Evolutionary conservation across 2,797 vertebrate species (phyloP), one percentile per base, ranked within the genome.

Genomic region (Pseudochaenichthys georgianus): DNA sequence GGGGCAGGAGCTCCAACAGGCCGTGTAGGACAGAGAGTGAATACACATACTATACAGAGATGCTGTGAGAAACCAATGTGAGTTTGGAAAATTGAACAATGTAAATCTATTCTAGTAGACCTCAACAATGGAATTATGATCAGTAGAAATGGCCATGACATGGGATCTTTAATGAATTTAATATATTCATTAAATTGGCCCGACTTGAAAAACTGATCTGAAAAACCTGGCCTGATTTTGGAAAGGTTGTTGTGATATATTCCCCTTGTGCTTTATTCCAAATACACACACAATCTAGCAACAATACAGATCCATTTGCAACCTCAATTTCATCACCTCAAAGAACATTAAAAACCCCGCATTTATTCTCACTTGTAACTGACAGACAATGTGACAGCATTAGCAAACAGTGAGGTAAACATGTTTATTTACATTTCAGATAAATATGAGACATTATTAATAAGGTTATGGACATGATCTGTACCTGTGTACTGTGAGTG

Each of bases 351-450:
- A n/a, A 28, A 58, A 28, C 11, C 19, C 17, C 19, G 47, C 1
- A 46, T 16, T 9, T 38, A 17, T 53, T 51, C 3, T 7, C 19
- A 41, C 45, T 10, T 42, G 50, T 17, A 51, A 34, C 0, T 17
- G n/a, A 43, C 15, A 21, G 34, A 28, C 6, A 38, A 38, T 6
- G 73, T 5, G 13, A 83, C 13, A 31, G 34, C 55, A 70, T 50
- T 21, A 46, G 51, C 1, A 64, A 61, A 62, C 15, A 52, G 23
- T 28, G 53, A 81, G 38, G 62, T 77, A 78, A 82, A 77, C 2
- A 74, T 41, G 10, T 87, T 86, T 83, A 80, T 88, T 74, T 38
- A 70, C 58, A 80, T 72, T 78, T 76, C 52, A 70, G 50, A 88
- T 74, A 77, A 84, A 84, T 82, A 78, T 64, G 60, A 70, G 13